Conservation (phyloP, 2,888 invertebrate species). For the Atrina japonica region DNA sequence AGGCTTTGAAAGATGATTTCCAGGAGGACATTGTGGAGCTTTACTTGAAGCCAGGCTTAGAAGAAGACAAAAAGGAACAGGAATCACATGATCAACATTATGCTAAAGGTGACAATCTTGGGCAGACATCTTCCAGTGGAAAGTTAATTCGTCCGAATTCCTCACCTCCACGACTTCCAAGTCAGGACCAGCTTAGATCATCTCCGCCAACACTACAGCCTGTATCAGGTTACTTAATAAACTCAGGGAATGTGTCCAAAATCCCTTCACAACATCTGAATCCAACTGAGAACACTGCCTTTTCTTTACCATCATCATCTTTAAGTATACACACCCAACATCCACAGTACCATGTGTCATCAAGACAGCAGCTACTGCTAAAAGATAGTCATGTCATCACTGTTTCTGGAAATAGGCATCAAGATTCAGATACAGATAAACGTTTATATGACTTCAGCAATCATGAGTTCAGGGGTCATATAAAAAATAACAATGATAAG, state of each 20-base stretch:
- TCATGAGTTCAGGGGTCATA: slow-evolving; percentile 1
- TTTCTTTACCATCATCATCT: background rate
- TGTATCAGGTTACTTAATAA: background rate
- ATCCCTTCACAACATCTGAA: background rate
- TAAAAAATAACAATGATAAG: slow-evolving; percentile 3
- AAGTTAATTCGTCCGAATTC: slow-evolving; percentile 31
- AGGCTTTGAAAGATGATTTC: slow-evolving; percentile 65
- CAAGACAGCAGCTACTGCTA: background rate
- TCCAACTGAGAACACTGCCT: slow-evolving; percentile 4
- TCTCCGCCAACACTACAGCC: background rate
- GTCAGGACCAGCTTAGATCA: background rate
- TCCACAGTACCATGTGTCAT: background rate
- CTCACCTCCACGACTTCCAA: slow-evolving; percentile 25
- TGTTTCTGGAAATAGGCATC: background rate
- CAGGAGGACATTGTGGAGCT: slow-evolving; percentile 66
- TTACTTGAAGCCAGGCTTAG: slow-evolving; percentile 49
- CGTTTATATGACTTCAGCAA: slow-evolving; percentile 13
- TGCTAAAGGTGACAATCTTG: slow-evolving; percentile 1
- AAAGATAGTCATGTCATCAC: background rate
- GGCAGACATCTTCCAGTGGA: slow-evolving; percentile 7
- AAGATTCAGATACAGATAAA: background rate
- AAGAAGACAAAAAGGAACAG: slow-evolving; percentile 13
- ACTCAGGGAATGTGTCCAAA: background rate
- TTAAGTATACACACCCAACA: background rate
- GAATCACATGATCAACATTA: slow-evolving; percentile 3